Evolutionary conservation across 35 echinoderm and acorn worm genomes (phyloP), one percentile per base, ranked within the genome.

Genomic region (Strongylocentrotus purpuratus): DNA sequence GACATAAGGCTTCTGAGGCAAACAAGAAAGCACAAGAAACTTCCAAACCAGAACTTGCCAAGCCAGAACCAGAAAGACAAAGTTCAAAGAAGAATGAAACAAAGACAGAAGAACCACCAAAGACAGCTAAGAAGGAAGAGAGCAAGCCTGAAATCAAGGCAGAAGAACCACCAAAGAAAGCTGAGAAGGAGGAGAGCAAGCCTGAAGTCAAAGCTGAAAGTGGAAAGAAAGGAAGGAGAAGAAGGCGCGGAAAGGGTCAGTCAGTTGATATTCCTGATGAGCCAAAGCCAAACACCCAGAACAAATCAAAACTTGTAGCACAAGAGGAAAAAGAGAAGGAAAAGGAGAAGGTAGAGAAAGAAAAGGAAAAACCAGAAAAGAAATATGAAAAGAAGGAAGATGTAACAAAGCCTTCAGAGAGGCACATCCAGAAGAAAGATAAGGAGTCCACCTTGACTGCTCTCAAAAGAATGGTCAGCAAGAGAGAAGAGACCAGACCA

Each of bases 311-410:
- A 20, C 7, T 31, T 91, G 88, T 32, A 11, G 25, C n/a, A 87
- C 17, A 85, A 50, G 71, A 86, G 46, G 93, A 96, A n/a, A 85
- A 93, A 31, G 86, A 91, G 95, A 70, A 94, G 41, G 48, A 94
- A 20, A 60, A 65, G 46, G 78, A 47, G 9, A 94, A 96, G 17
- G n/a, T 15, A 20, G 33, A 96, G 61, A 95, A 91, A 92, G 94
- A 94, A 96, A 94, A 55, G 45, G 93, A 97, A 85, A 33, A 45
- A 31, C 31, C 86, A 18, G 94, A 95, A 25, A 47, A 47, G 94
- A 95, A 32, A 87, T 86, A 95, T 95, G 94, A 95, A 33, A 95
- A 95, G 94, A 95, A 95, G 71, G 94, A 95, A n/a, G 91, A 93
- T 93, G 91, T 93, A 2, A 93, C 91, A 17, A 93, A 93, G 48